Evolutionary conservation across 2,113 vertebrate genomes (phyloP).

Genomic region (Callionymus lyra): DNA sequence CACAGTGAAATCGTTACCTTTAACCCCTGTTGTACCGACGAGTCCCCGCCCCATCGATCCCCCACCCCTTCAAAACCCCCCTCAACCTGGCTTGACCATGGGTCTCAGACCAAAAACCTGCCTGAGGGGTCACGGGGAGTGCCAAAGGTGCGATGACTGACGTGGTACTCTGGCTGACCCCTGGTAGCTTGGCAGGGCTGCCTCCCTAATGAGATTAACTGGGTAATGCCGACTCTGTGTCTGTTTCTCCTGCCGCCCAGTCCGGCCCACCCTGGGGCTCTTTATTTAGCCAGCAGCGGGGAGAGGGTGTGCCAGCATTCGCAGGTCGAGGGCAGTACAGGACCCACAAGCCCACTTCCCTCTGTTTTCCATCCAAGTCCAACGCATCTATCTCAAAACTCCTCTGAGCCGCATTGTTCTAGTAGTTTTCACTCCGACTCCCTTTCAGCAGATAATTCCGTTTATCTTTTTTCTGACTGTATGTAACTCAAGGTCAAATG

Average conservation of each 20-base stretch:
- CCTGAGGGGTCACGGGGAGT: constrained; percentile 49
- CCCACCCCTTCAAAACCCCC: constrained; percentile 16
- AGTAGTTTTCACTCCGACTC: constrained; percentile 11
- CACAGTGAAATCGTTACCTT: constrained; percentile 3
- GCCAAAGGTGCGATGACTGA: constrained; percentile 71
- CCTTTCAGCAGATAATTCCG: neutral
- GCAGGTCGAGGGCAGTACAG: constrained; percentile 66
- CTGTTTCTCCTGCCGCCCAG: constrained; percentile 62
- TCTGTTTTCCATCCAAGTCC: constrained; percentile 9
- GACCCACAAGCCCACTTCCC: constrained; percentile 43
- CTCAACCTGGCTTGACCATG: constrained; percentile 29
- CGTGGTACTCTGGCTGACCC: constrained; percentile 75
- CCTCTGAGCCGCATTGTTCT: constrained; percentile 18
- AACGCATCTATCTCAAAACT: constrained; percentile 29
- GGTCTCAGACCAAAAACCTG: constrained; percentile 38
- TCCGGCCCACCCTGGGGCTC: constrained; percentile 59
- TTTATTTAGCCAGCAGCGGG: constrained; percentile 67
- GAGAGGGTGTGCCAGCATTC: constrained; percentile 64
- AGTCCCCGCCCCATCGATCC: constrained; percentile 19
- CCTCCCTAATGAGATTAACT: constrained; percentile 74
- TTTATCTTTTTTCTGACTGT: too few relatives aligned
- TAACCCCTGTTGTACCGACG: constrained; percentile 3
- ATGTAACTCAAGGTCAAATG: too few relatives aligned
- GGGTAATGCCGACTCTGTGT: constrained; percentile 72
- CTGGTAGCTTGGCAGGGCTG: constrained; percentile 61